Evolutionary conservation across 1,140 invertebrate genomes (phyloP), one percentile per base, ranked within the genome.

Genomic region (Tetramorium parvispinum): DNA sequence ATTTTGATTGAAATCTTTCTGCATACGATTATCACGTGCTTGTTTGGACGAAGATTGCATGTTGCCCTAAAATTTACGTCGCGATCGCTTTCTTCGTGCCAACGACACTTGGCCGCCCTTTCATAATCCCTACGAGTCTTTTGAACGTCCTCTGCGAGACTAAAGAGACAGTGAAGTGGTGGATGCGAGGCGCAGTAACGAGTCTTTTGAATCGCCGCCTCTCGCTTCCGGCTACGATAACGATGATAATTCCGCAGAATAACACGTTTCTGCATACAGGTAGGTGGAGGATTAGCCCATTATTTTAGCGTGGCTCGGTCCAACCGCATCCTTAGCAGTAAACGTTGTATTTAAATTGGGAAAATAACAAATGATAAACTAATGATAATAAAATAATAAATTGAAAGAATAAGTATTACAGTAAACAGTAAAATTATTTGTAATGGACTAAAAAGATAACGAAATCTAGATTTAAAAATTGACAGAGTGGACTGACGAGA

Each of bases 141-240:
- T 89, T 89, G 59, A 89, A 40, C 11, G 43, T 46, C 37, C 68
- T 73, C 40, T 40, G 65, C 18, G 73, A 73, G 53, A 18, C 21
- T 83, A 65, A 87, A 87, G 81, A 85, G 86, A 53, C 78, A 57
- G 66, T 13, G 71, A 77, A 82, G 79, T 61, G 68, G 53, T 75
- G 24, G 40, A 61, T 40, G 77, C 43, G 79, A 77, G 76, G 24
- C 55, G 63, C 71, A 57, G 65, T 61, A 49, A 89, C 88, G 73
- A 89, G 88, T 73, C 82, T 57, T 85, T 78, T 77, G 82, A 78
- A 63, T 77, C n/a, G 46, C 71, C 57, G 82, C 16, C 37, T 85
- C 82, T 85, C 73, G 32, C 61, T 76, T 83, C 79, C 79, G 65
- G 68, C 55, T 75, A 51, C 18, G 59, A 59, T 83, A 73, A 83